Evolutionary conservation across 1,140 invertebrate genomes (phyloP).

Genomic region (Andrena cerasifolii): DNA sequence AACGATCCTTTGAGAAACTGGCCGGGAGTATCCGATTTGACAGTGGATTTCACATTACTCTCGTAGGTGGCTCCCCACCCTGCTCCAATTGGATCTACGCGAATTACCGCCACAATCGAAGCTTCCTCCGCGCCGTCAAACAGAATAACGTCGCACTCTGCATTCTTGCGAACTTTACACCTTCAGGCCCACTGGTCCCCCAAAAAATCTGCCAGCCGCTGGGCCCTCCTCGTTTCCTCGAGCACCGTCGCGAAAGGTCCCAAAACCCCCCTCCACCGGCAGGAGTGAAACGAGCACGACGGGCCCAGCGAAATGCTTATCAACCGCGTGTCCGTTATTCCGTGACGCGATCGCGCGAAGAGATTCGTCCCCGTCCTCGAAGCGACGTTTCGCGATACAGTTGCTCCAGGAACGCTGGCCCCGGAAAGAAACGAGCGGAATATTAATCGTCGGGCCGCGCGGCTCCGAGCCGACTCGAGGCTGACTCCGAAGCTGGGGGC

Average conservation of each 20-base stretch:
- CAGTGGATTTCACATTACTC: too few relatives aligned
- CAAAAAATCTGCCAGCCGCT: too few relatives aligned
- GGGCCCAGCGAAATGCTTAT: neutral
- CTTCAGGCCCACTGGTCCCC: too few relatives aligned
- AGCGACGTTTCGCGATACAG: constrained; percentile 46
- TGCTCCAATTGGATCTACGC: too few relatives aligned
- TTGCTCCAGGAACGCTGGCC: constrained; percentile 33
- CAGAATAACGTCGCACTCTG: too few relatives aligned
- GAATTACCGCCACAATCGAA: too few relatives aligned
- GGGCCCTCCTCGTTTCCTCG: neutral
- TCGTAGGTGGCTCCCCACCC: too few relatives aligned
- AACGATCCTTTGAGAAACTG: too few relatives aligned
- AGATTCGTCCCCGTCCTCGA: constrained; percentile 31
- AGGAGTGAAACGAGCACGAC: too few relatives aligned
- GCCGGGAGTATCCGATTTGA: too few relatives aligned
- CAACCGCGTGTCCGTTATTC: constrained; percentile 2
- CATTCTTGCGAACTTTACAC: too few relatives aligned
- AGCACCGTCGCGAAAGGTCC: neutral
- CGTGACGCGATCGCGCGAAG: constrained; percentile 41
- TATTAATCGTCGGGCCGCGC: constrained; percentile 31
- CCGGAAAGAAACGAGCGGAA: constrained; percentile 36
- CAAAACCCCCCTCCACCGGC: neutral
- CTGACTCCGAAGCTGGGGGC: neutral
- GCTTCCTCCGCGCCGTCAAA: too few relatives aligned
- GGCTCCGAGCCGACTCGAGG: neutral